phyloP scores from a whole-genome alignment of 1,140 invertebrate species.

The Drosophila littoralis region DNA sequence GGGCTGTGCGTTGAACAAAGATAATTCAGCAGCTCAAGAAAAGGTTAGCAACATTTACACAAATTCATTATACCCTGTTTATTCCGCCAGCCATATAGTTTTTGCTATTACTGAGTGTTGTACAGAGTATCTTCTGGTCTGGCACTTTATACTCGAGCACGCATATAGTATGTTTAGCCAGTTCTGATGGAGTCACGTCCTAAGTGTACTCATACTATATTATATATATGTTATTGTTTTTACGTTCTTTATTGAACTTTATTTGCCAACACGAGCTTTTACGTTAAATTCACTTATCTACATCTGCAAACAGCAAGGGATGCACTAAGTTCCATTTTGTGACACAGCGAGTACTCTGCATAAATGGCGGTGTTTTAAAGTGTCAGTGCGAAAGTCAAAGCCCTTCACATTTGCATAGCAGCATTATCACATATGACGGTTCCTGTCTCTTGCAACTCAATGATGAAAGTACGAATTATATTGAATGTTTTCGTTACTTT shows the following conservation, averaged over 20 bases:
- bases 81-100: no score
- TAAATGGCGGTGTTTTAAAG: conserved; percentile 26
- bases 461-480: conserved; percentile 17
- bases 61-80: no score
- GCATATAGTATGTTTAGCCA: no score
- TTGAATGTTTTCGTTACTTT: conserved; percentile 27
- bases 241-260: conserved; percentile 2
- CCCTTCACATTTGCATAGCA: conserved; percentile 45
- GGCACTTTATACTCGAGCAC: no score
- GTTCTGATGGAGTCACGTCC: no score
- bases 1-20: no score
- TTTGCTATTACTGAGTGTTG: no score
- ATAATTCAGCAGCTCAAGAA: no score
- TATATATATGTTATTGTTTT: no score
- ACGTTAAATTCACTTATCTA: conserved; percentile 12
- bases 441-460: conserved; percentile 10
- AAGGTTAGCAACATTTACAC: no score
- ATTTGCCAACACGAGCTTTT: conserved; percentile 12
- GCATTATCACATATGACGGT: conserved; percentile 27
- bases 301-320: conserved; percentile 31
- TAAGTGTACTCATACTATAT: no score
- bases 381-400: conserved; percentile 35
- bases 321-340: conserved; percentile 43
- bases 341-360: conserved; percentile 36
- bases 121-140: no score